Conservation (phyloP, 2,888 invertebrate species). For the Ctena decussata region DNA sequence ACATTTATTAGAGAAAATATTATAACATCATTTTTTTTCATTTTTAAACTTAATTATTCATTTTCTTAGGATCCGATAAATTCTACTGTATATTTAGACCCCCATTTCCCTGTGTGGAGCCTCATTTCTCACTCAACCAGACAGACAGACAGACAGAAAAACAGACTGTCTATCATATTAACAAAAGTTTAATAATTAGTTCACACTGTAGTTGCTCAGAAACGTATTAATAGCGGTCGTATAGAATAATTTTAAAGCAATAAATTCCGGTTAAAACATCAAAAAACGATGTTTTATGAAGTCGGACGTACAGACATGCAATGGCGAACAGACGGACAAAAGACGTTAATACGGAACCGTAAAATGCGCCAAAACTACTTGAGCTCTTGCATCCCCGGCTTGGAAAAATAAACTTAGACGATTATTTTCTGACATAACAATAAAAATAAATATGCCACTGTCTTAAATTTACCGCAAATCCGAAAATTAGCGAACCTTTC, state of each 20-base stretch:
- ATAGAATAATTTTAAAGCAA: background rate
- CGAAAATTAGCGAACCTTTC: background rate
- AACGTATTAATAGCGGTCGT: background rate
- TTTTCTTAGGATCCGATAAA: background rate
- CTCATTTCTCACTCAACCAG: background rate
- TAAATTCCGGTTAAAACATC: background rate
- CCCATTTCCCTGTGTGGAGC: background rate
- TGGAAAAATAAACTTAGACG: background rate
- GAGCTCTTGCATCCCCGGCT: background rate
- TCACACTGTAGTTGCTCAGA: background rate
- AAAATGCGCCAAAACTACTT: background rate
- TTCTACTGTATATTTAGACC: background rate
- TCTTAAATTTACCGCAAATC: background rate
- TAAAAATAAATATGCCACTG: background rate
- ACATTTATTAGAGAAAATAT: background rate
- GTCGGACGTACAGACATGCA: background rate
- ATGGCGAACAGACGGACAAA: background rate
- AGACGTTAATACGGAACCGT: background rate
- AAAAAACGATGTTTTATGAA: background rate
- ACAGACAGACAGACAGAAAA: background rate
- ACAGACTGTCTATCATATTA: background rate
- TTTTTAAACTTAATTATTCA: background rate
- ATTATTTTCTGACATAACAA: background rate
- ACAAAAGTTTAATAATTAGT: background rate
- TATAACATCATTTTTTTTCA: background rate